Evolutionary conservation across 1,140 invertebrate genomes (phyloP).

Genomic region (Choristoneura fumiferana): DNA sequence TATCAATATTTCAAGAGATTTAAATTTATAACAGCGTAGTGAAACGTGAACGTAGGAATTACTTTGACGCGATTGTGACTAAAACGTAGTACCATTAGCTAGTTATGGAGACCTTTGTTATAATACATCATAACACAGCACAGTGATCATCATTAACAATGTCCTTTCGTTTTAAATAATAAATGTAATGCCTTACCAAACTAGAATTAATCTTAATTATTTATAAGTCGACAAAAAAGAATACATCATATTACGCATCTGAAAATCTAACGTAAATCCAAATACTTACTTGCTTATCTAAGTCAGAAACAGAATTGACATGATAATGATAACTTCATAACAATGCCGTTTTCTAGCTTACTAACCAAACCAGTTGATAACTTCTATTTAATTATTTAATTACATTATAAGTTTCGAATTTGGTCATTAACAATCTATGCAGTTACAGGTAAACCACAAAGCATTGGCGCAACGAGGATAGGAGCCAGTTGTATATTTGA

Average conservation of each 20-base stretch:
- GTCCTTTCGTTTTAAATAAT: conserved; percentile 6
- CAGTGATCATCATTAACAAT: not conserved
- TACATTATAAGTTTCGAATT: conserved; percentile 15
- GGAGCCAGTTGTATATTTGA: no score
- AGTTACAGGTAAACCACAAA: not conserved
- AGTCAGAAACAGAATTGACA: not conserved
- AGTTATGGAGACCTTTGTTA: not conserved
- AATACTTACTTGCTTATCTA: conserved; percentile 1
- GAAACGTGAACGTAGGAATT: conserved; percentile 9
- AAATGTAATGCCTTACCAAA: conserved; percentile 18
- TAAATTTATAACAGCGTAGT: conserved; percentile 20
- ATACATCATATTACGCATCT: not conserved
- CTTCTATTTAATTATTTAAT: not conserved
- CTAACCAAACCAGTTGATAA: not conserved
- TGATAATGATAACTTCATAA: not conserved
- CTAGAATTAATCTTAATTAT: conserved; percentile 23
- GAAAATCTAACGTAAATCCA: not conserved
- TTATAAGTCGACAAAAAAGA: conserved; percentile 1
- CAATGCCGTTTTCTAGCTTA: conserved; percentile 1
- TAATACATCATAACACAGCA: conserved; percentile 3
- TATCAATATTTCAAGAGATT: conserved; percentile 3
- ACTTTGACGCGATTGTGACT: conserved; percentile 11
- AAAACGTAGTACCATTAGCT: not conserved
- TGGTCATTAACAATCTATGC: conserved; percentile 2
- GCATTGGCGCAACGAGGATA: no score